Conservation (phyloP, 2,888 invertebrate genomes). For the Camptogramma bilineatum region DNA sequence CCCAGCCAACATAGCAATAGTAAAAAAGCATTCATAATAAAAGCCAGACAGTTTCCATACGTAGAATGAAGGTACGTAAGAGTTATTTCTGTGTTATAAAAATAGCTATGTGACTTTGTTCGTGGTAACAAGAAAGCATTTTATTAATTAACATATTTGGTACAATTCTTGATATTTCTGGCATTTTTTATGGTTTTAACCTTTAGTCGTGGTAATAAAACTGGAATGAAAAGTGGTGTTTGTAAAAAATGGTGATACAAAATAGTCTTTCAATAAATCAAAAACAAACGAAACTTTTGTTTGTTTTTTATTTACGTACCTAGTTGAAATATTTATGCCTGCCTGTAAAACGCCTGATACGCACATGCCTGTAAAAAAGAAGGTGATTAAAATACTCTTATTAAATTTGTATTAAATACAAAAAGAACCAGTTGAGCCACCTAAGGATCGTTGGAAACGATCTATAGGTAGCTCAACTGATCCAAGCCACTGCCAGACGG, state of each 20-base stretch:
- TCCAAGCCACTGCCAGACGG: too few species aligned
- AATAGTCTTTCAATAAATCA: not conserved
- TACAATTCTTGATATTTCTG: slow-evolving; percentile 12
- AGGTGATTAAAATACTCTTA: slow-evolving; percentile 3
- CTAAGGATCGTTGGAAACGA: too few species aligned
- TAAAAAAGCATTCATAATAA: not conserved
- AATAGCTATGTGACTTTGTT: slow-evolving; percentile 9
- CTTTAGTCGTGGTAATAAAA: slow-evolving; percentile 8
- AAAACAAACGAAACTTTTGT: not conserved
- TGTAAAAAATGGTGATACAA: not conserved
- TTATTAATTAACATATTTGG: slow-evolving; percentile 24
- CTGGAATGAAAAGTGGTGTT: slow-evolving; percentile 10
- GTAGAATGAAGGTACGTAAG: not conserved
- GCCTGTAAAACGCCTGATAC: too few species aligned
- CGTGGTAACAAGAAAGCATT: slow-evolving; percentile 20
- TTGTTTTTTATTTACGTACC: too few species aligned
- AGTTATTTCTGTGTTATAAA: slow-evolving; percentile 7
- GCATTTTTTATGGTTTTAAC: not conserved
- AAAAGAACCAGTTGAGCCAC: too few species aligned
- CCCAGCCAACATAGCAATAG: too few species aligned
- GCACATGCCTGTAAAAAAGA: slow-evolving; percentile 7
- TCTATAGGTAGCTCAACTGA: too few species aligned
- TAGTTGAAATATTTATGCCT: not conserved
- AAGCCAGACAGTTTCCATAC: not conserved
- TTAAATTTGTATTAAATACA: too few species aligned